Percentiles rank a stretch among this genome's conserved stretches.
These are phyloP conservation scores for Caenorhabditis becei DNA, from an alignment of 2,888 invertebrate genomes.

Conservation along the genomic window DNA sequence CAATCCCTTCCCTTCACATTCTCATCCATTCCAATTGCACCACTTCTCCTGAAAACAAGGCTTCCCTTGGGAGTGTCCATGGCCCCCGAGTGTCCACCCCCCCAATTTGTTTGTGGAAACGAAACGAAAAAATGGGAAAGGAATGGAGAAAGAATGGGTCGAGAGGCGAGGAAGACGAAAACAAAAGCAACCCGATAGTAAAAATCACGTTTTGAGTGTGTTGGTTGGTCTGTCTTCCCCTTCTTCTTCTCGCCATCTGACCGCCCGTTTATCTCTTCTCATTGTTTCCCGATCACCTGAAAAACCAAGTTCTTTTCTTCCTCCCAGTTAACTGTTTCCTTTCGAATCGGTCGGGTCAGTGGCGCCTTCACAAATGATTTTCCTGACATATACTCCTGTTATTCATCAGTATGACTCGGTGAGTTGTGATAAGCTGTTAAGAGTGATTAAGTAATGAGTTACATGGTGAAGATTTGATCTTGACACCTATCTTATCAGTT, in stretches of 20 bases:
- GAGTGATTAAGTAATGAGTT: background rate
- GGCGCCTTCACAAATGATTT: slow-evolving; percentile 23
- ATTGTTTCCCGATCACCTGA: slow-evolving; percentile 35
- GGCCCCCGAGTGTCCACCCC: too few species aligned
- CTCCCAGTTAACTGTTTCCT: background rate
- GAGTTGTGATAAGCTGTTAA: slow-evolving; percentile 5
- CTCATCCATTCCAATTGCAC: too few species aligned
- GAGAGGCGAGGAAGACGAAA: slow-evolving; percentile 16
- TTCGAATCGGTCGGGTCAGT: too few species aligned
- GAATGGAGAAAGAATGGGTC: background rate
- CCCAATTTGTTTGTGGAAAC: too few species aligned
- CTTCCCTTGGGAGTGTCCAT: too few species aligned
- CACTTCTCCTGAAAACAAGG: too few species aligned
- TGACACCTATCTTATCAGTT: too few species aligned
- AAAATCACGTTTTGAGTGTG: slow-evolving; percentile 55
- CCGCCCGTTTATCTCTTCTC: slow-evolving; percentile 10
- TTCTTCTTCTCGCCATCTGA: slow-evolving; percentile 10
- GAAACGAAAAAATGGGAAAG: slow-evolving; percentile 7
- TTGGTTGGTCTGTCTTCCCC: slow-evolving; percentile 18
- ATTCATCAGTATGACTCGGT: slow-evolving; percentile 54
- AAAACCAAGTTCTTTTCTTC: slow-evolving; percentile 17
- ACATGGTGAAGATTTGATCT: background rate
- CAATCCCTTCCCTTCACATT: too few species aligned
- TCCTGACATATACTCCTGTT: slow-evolving; percentile 49
- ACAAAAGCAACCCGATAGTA: slow-evolving; percentile 52